These are phyloP conservation scores for Lepidurus apus DNA, from an alignment of 1,140 invertebrate species.

Conservation along the genomic window DNA sequence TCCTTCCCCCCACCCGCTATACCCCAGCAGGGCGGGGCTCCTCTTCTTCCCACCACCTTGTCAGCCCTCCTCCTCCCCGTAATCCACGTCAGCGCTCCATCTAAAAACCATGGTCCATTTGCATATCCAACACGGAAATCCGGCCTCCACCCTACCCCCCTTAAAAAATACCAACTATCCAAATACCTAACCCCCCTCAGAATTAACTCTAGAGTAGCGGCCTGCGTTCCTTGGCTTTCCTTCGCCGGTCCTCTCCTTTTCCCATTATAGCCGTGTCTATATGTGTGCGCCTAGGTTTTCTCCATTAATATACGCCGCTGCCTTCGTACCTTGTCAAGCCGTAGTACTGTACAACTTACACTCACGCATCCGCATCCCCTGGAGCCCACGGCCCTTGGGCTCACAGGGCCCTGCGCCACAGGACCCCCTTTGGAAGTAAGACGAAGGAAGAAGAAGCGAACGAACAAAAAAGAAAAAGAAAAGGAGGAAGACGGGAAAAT, in stretches of 20 bases:
- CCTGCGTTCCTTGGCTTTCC: background rate
- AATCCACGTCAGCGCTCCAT: background rate
- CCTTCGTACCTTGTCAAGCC: background rate
- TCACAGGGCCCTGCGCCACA: constrained; percentile 8
- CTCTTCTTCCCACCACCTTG: background rate
- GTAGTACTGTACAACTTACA: constrained; percentile 15
- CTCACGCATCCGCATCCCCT: constrained; percentile 8
- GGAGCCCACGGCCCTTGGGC: background rate
- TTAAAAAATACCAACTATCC: too few relatives aligned
- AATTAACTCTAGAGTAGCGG: too few relatives aligned
- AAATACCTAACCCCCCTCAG: too few relatives aligned
- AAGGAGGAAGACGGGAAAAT: background rate
- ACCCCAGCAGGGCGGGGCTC: background rate
- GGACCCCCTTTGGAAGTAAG: background rate
- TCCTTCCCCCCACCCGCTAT: background rate
- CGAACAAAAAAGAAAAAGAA: background rate
- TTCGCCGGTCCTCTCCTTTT: background rate
- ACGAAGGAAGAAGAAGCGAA: background rate
- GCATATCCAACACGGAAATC: background rate
- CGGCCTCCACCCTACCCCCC: background rate
- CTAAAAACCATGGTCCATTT: background rate
- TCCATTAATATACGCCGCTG: background rate
- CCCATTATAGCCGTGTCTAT: background rate
- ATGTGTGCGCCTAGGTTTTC: background rate
- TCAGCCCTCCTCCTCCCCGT: background rate